These are phyloP conservation scores for Axea sp. DNA, from an alignment of 2,888 invertebrate species.

Conservation along the genomic window DNA sequence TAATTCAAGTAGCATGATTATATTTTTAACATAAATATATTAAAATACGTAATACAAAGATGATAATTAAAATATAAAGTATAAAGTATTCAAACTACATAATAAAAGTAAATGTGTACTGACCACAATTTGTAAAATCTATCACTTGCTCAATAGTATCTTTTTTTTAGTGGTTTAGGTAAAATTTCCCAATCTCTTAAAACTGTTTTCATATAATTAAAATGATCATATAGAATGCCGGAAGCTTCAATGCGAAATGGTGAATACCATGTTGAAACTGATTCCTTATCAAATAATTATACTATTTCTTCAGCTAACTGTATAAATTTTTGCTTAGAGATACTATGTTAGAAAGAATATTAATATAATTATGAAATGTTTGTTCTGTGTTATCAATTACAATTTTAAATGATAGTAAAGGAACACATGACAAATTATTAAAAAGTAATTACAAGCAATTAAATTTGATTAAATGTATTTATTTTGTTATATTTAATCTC, in stretches of 20 bases:
- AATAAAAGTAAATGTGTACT: not conserved
- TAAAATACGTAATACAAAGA: no score
- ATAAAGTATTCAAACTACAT: not conserved
- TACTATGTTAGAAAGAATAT: not conserved
- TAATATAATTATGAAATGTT: not conserved
- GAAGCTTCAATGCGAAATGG: not conserved
- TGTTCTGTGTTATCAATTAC: no score
- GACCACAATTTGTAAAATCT: not conserved
- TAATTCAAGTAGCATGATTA: no score
- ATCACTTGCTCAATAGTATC: not conserved
- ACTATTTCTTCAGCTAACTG: not conserved
- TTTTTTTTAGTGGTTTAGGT: not conserved
- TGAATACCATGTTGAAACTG: not conserved
- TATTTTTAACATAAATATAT: no score
- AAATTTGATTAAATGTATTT: no score
- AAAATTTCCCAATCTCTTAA: not conserved
- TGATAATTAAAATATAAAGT: no score
- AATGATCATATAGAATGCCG: not conserved
- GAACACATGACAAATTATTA: no score
- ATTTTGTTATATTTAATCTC: no score
- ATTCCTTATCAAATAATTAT: not conserved
- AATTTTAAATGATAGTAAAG: not conserved
- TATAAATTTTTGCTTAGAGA: not conserved
- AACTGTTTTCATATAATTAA: not conserved
- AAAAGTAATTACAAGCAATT: no score